These are phyloP conservation scores for Lasioglossum lativentre DNA, from an alignment of 2,888 invertebrate genomes.

Conservation along the genomic window DNA sequence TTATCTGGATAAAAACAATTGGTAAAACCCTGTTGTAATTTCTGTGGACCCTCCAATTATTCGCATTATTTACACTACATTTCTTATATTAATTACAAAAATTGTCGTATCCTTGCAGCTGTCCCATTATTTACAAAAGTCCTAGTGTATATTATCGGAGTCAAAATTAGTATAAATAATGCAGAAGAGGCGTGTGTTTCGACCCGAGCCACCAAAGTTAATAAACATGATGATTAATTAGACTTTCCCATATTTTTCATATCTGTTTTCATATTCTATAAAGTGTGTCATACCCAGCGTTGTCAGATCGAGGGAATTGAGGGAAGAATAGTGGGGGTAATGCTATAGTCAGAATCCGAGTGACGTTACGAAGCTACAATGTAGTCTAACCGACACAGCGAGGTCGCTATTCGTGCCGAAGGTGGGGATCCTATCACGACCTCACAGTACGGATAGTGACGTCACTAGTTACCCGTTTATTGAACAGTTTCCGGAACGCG, in stretches of 20 bases:
- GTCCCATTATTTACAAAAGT: not conserved
- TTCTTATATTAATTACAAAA: constrained; percentile 1
- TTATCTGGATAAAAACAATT: not conserved
- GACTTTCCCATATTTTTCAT: no score
- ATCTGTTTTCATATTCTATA: no score
- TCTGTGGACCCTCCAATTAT: not conserved
- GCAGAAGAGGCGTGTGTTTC: not conserved
- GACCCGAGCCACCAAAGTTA: no score
- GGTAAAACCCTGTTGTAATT: not conserved
- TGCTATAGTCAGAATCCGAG: not conserved
- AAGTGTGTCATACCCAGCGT: not conserved
- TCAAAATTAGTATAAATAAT: not conserved
- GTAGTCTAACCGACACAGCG: not conserved
- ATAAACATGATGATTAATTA: no score
- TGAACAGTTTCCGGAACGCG: not conserved
- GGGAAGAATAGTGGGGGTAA: not conserved
- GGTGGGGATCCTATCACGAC: not conserved
- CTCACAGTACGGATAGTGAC: not conserved
- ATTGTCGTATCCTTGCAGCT: not conserved
- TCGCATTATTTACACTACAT: not conserved
- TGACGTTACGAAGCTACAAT: no score
- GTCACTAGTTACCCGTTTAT: not conserved
- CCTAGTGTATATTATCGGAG: no score
- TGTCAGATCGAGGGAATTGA: not conserved
- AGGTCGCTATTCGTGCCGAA: not conserved